These are phyloP conservation scores for Microcebus lehilahytsara DNA, from an alignment of 2,113 vertebrate genomes.

Conservation along the genomic window DNA sequence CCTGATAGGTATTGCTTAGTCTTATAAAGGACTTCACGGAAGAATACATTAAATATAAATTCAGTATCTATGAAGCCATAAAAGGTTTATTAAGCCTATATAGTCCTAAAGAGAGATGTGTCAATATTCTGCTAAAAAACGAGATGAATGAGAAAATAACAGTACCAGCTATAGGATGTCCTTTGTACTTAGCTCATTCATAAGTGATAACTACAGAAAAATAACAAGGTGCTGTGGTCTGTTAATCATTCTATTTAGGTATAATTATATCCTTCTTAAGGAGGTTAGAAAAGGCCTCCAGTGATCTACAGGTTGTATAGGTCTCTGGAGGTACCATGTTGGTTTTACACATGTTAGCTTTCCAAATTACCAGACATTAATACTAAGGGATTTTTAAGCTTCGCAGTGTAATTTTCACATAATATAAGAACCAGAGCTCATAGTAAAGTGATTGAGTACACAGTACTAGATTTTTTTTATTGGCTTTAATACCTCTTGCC, in stretches of 20 bases:
- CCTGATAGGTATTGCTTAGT: not conserved
- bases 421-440: not conserved
- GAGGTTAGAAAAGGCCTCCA: not conserved
- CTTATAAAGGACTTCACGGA: not conserved
- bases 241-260: not conserved
- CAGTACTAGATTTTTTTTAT: conserved; percentile 2
- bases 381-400: not conserved
- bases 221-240: not conserved
- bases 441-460: not conserved
- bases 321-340: not conserved
- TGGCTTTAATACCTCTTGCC: conserved; percentile 25
- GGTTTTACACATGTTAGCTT: not conserved
- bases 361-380: not conserved
- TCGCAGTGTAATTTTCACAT: conserved; percentile 4
- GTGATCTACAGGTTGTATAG: not conserved
- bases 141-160: not conserved
- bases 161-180: not conserved
- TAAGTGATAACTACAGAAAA: not conserved
- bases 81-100: not conserved
- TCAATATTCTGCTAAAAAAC: not conserved
- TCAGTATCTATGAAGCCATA: not conserved
- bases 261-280: not conserved
- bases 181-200: not conserved
- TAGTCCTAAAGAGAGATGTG: not conserved
- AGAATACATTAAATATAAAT: conserved; percentile 2